Percentiles rank a stretch among this genome's conserved stretches.
Conservation (phyloP, 2,113 vertebrate genomes). For the Tragelaphus scriptus region DNA sequence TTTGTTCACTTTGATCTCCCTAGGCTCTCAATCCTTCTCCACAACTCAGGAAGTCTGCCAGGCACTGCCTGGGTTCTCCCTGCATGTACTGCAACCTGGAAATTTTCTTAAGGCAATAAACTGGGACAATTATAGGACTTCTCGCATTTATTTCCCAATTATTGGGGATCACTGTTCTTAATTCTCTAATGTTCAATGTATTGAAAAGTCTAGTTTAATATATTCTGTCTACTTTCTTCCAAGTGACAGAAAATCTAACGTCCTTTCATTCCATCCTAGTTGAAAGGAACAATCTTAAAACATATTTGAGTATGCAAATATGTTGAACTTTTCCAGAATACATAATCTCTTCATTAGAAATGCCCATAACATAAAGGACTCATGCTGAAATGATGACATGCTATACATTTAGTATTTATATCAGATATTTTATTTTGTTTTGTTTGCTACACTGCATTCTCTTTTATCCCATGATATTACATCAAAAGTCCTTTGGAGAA, state of each 20-base stretch:
- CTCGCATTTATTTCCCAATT: not conserved
- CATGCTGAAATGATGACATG: not conserved
- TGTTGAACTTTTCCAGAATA: not conserved
- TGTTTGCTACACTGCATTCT: not conserved
- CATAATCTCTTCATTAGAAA: not conserved
- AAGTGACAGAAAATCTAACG: not conserved
- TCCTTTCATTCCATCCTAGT: not conserved
- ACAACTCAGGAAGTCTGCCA: not conserved
- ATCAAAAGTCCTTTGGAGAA: not conserved
- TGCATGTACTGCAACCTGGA: not conserved
- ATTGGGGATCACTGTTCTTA: not conserved
- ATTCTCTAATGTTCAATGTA: not conserved
- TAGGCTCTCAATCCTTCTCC: not conserved
- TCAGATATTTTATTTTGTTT: not conserved
- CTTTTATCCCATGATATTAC: not conserved
- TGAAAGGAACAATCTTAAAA: slow-evolving; percentile 1
- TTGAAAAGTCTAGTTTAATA: not conserved
- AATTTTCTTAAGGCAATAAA: not conserved
- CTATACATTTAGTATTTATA: not conserved
- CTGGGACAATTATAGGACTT: not conserved
- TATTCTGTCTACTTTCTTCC: not conserved
- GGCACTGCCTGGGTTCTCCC: not conserved
- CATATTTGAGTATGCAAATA: not conserved
- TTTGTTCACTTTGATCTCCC: not conserved
- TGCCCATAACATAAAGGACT: not conserved